A percentile compares a stretch with the other conserved stretches of the same genome.
Evolutionary conservation across 2,888 invertebrate genomes (phyloP).

Genomic region (Pristionchus japonicus): DNA sequence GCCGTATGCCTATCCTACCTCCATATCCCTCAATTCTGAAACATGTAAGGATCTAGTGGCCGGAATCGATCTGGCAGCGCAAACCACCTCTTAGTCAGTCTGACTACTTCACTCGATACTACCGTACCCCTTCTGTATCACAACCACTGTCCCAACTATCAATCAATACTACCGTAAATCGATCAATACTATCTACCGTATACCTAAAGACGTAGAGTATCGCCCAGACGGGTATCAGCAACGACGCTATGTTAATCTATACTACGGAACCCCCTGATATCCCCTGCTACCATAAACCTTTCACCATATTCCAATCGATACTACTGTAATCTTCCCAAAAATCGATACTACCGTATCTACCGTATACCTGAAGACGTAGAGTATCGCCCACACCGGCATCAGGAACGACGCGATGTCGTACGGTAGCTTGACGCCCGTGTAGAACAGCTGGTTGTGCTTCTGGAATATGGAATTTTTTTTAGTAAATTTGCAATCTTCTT

Average conservation of each 20-base stretch:
- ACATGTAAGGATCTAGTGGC: not conserved
- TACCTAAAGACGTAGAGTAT: constrained; percentile 63
- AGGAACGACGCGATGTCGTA: constrained; percentile 62
- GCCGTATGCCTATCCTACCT: not conserved
- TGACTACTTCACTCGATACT: not conserved
- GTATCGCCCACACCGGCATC: constrained; percentile 66
- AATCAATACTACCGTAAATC: constrained; percentile 14
- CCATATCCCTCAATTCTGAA: not conserved
- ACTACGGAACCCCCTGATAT: no score
- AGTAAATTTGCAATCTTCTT: no score
- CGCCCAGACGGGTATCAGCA: constrained; percentile 65
- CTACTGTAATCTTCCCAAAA: not conserved
- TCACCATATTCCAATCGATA: constrained; percentile 47
- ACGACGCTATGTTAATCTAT: constrained; percentile 51
- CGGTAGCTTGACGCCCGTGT: constrained; percentile 58
- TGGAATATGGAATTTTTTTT: constrained; percentile 49
- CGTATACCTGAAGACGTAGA: constrained; percentile 61
- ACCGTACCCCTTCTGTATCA: no score
- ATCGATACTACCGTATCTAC: not conserved
- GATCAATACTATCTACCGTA: constrained; percentile 1
- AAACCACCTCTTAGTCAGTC: no score
- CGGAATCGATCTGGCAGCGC: no score
- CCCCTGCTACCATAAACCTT: no score
- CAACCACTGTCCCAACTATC: no score
- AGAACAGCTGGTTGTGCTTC: constrained; percentile 63